Conservation (phyloP, 2,888 invertebrate genomes). For the Proisotoma minuta region DNA sequence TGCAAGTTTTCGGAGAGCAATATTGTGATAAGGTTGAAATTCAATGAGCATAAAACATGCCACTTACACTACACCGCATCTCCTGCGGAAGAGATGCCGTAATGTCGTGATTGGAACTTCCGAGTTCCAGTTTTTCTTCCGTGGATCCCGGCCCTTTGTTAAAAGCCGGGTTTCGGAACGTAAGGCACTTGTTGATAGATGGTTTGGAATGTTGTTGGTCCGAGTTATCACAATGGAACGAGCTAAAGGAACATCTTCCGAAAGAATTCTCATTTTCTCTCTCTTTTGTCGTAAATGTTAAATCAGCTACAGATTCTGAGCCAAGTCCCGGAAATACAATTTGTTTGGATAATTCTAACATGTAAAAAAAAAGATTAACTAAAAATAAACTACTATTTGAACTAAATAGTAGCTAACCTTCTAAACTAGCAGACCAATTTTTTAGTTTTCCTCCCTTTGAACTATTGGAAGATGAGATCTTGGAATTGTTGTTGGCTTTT, state of each 20-base stretch:
- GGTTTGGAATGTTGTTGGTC: constrained; percentile 15
- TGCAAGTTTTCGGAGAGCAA: no score
- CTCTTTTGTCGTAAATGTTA: constrained; percentile 26
- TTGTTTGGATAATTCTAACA: constrained; percentile 45
- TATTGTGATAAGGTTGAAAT: no score
- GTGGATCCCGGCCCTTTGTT: constrained; percentile 26
- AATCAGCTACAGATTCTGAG: constrained; percentile 40
- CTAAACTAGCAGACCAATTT: constrained; percentile 46
- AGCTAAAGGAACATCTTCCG: background rate
- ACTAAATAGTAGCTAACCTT: no score
- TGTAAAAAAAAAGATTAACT: no score
- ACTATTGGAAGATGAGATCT: constrained; percentile 12
- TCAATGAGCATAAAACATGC: background rate
- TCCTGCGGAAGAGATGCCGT: background rate
- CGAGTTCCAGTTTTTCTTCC: background rate
- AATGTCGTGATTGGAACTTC: background rate
- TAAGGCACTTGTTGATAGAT: constrained; percentile 40
- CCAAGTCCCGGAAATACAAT: constrained; percentile 43
- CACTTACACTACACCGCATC: background rate
- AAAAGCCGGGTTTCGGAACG: constrained; percentile 38
- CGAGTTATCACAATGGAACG: background rate
- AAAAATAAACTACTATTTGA: no score
- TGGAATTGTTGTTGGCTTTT: background rate
- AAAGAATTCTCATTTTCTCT: background rate
- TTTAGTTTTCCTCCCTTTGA: constrained; percentile 22